A percentile compares a stretch with the other conserved stretches of the same genome.
Conservation (phyloP, 1,140 invertebrate species). For the Pseudachorutes palmiensis region DNA sequence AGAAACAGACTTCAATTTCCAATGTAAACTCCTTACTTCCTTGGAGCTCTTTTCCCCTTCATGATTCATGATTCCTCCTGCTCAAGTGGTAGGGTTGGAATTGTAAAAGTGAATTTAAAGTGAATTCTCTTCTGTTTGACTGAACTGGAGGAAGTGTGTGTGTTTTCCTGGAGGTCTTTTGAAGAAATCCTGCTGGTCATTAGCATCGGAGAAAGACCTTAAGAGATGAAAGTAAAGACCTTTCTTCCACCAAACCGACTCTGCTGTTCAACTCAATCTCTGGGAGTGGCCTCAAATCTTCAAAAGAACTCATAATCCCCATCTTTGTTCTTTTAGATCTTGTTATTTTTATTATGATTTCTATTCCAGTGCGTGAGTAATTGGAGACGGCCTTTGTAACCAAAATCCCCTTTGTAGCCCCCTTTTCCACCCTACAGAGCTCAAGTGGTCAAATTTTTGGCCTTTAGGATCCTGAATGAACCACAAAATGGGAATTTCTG, state of each 20-base stretch:
- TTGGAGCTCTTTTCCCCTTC: constrained; percentile 10
- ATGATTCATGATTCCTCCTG: not conserved
- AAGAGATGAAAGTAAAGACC: constrained; percentile 2
- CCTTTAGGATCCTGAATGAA: not conserved
- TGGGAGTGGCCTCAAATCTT: not conserved
- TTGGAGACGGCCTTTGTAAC: not conserved
- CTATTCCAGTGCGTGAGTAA: not conserved
- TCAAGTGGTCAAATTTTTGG: not conserved
- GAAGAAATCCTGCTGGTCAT: not conserved
- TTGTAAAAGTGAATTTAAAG: constrained; percentile 8
- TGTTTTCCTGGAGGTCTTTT: not conserved
- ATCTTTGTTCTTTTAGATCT: not conserved
- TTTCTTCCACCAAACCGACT: not conserved
- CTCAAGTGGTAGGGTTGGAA: not conserved
- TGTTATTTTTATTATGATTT: not conserved
- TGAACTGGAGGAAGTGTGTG: not conserved
- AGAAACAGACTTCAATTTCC: not conserved
- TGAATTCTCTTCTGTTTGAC: constrained; percentile 5
- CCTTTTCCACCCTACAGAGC: not conserved
- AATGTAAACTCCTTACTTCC: not conserved
- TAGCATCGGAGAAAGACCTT: not conserved
- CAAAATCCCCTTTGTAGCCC: not conserved
- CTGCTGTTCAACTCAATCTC: not conserved
- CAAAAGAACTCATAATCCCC: not conserved
- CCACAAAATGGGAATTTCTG: not conserved